These are phyloP conservation scores for Petrocephalus microphthalmus DNA, from an alignment of 2,113 vertebrate genomes.

Conservation along the genomic window DNA sequence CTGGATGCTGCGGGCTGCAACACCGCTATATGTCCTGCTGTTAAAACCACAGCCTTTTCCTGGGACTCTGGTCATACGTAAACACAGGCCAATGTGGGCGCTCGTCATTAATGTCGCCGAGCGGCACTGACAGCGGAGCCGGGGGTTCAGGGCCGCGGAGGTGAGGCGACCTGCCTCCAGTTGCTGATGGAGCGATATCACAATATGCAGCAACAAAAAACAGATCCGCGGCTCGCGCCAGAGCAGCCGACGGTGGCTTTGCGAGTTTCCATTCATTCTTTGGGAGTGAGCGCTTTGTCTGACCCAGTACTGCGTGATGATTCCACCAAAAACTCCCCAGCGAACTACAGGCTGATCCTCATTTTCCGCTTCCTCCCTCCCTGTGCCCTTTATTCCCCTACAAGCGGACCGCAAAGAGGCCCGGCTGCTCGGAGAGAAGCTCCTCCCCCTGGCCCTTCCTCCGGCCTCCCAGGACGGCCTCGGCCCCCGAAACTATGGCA, in stretches of 20 bases:
- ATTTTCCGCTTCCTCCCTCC: background rate
- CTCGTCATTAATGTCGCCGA: background rate
- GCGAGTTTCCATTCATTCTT: conserved; percentile 3
- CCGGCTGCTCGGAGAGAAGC: conserved; percentile 61
- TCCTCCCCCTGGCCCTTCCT: conserved; percentile 71
- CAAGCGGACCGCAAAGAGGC: conserved; percentile 25
- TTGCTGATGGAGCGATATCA: background rate
- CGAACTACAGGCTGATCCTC: background rate
- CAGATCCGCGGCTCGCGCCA: background rate
- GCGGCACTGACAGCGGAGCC: background rate
- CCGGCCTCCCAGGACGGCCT: conserved; percentile 86
- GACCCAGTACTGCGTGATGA: background rate
- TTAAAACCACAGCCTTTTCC: background rate
- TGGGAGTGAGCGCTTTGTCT: background rate
- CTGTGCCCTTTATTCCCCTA: background rate
- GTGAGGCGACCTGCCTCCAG: background rate
- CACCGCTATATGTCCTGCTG: background rate
- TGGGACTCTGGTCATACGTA: background rate
- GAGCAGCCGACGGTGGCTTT: background rate
- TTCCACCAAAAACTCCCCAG: background rate
- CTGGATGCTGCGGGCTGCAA: background rate
- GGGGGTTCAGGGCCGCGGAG: background rate
- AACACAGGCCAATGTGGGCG: background rate
- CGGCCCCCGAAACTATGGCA: conserved; percentile 98
- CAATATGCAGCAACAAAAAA: background rate